Evolutionary conservation across 2,888 invertebrate genomes (phyloP), one percentile per base, ranked within the genome.

Genomic region (Monochamus alternatus): DNA sequence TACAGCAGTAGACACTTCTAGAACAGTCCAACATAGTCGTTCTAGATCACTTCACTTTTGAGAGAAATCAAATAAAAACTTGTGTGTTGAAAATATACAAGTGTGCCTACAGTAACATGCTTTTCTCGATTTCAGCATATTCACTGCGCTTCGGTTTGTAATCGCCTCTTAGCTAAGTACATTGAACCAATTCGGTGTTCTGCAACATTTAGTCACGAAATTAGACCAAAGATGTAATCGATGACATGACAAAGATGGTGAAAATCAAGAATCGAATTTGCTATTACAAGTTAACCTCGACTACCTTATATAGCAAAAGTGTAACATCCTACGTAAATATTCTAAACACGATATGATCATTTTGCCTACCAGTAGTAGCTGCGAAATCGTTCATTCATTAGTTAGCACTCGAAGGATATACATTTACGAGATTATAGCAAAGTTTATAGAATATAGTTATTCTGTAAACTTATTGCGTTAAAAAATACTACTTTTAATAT

Each of bases 181-280:
- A 7, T 10, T 43, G 43, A 52, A 43, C 32, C 70, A 52, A 47
- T 32, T n/a, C 14, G 8, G 10, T 32, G 30, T 63, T 69, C 59
- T 63, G 63, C 71, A 52, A 12, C n/a, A 63, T 43, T 5, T 5
- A 52, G 69, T 69, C 74, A 74, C 74, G 74, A 69, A 74, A 62
- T 55, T 74, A 55, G 69, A 74, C 69, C 74, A 58, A 22, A 51
- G 67, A 74, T 69, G 55, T 63, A 63, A 74, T 69, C 74, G 22
- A 52, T 43, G n/a, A 55, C 69, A 74, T 47, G 74, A 69, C 64
- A 31, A 62, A 59, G 69, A 74, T 62, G 68, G 52, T 60, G 22
- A 68, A 52, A 31, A 62, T 43, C 47, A 47, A 52, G 51, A 69
- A 64, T 58, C 51, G 31, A 69, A 68, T 69, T 63, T 62, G 63